These are phyloP conservation scores for Odontesthes bonariensis DNA, from an alignment of 2,113 vertebrate species.

Conservation along the genomic window DNA sequence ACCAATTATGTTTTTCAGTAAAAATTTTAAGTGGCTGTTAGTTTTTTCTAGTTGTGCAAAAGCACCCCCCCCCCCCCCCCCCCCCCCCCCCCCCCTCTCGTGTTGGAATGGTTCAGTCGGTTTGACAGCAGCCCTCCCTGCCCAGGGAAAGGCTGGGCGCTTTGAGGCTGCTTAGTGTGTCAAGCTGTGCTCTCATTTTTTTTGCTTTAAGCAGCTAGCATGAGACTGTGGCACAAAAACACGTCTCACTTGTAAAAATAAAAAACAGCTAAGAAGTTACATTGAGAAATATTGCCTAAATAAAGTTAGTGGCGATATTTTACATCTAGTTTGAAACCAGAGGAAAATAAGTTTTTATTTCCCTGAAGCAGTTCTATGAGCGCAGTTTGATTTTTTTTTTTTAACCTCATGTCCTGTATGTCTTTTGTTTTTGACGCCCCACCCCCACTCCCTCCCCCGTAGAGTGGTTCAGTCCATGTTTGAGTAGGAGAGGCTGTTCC, in stretches of 20 bases:
- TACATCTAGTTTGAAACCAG: not conserved
- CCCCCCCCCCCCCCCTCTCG: too few species aligned
- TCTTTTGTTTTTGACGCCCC: constrained; percentile 24
- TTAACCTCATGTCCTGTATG: not conserved
- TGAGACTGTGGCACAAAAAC: constrained; percentile 22
- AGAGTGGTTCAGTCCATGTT: constrained; percentile 67
- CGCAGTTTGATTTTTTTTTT: not conserved
- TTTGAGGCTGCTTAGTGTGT: constrained; percentile 41
- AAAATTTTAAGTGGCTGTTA: not conserved
- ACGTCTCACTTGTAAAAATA: not conserved
- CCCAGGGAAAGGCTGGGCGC: constrained; percentile 49
- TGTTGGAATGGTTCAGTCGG: constrained; percentile 72
- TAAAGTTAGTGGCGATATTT: not conserved
- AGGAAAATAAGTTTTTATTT: not conserved
- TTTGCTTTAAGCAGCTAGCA: constrained; percentile 55
- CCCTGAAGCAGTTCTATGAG: not conserved
- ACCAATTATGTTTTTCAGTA: not conserved
- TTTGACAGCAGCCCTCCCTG: constrained; percentile 46
- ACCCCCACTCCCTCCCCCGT: constrained; percentile 33
- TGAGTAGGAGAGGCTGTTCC: constrained; percentile 46
- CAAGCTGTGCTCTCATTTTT: constrained; percentile 47
- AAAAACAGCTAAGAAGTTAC: too few species aligned
- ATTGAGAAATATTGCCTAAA: too few species aligned
- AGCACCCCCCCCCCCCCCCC: constrained; percentile 42
- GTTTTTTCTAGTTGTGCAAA: constrained; percentile 29